Evolutionary conservation across 2,888 invertebrate genomes (phyloP).

Genomic region (Oegoconia quadripuncta): DNA sequence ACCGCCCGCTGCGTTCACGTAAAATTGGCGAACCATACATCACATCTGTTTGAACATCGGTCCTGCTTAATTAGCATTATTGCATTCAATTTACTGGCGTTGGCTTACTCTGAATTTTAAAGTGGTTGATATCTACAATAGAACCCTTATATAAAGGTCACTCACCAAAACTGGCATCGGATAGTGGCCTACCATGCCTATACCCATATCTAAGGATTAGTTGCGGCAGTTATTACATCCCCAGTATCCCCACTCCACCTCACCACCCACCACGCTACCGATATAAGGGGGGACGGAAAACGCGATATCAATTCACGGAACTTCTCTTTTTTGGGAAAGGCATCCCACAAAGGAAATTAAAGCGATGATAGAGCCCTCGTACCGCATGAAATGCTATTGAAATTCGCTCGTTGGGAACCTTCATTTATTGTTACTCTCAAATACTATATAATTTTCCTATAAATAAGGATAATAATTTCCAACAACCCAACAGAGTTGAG

Average conservation of each 20-base stretch:
- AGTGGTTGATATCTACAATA: not conserved
- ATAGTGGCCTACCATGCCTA: conserved; percentile 16
- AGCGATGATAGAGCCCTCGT: conserved; percentile 23
- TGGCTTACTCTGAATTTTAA: too few relatives aligned
- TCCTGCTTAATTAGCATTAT: not conserved
- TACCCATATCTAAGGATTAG: conserved; percentile 42
- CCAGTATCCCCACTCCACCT: conserved; percentile 18
- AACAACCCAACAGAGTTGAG: not conserved
- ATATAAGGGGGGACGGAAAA: conserved; percentile 48
- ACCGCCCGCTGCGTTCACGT: conserved; percentile 37
- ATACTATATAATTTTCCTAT: too few relatives aligned
- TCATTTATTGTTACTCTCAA: too few relatives aligned
- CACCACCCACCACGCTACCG: conserved; percentile 24
- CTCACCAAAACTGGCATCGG: conserved; percentile 33
- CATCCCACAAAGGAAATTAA: conserved; percentile 45
- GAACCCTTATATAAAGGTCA: conserved; percentile 29
- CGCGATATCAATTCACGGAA: conserved; percentile 55
- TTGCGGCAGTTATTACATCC: conserved; percentile 50
- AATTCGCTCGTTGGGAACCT: too few relatives aligned
- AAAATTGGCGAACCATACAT: conserved; percentile 15
- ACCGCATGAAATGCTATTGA: too few relatives aligned
- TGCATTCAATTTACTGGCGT: too few relatives aligned
- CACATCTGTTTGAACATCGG: not conserved
- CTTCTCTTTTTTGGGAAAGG: conserved; percentile 39
- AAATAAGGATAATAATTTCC: too few relatives aligned